These are phyloP conservation scores for Scytalopus superciliaris DNA, from an alignment of 2,113 vertebrate genomes.

Conservation along the genomic window DNA sequence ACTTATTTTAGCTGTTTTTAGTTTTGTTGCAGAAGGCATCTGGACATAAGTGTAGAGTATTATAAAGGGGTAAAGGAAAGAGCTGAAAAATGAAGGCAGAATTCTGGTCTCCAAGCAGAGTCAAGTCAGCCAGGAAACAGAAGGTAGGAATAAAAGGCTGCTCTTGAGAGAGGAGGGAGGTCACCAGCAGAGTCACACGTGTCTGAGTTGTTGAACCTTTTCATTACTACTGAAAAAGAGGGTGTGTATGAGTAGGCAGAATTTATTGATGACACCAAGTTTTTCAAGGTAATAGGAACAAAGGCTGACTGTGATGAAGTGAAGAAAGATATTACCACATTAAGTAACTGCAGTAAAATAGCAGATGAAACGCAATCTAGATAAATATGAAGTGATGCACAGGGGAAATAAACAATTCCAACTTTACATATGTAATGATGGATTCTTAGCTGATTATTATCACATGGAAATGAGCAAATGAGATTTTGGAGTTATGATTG, in stretches of 20 bases:
- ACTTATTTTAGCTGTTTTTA: not conserved
- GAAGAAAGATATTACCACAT: not conserved
- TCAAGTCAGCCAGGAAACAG: not conserved
- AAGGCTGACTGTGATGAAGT: not conserved
- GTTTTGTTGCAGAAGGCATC: not conserved
- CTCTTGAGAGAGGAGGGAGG: not conserved
- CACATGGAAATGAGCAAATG: not conserved
- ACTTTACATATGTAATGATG: constrained; percentile 4
- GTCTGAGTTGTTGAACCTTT: not conserved
- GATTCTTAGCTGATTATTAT: not conserved
- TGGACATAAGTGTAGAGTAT: not conserved
- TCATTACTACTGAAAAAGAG: not conserved
- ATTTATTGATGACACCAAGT: not conserved
- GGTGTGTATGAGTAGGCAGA: not conserved
- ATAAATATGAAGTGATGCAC: not conserved
- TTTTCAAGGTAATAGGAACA: not conserved
- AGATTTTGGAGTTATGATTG: not conserved
- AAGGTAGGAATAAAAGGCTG: not conserved
- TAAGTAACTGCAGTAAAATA: not conserved
- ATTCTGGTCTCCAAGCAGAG: not conserved
- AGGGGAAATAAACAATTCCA: constrained; percentile 15
- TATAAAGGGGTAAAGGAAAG: not conserved
- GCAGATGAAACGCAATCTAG: not conserved
- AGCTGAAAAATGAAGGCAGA: not conserved
- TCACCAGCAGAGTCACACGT: not conserved